phyloP scores from a whole-genome alignment of 92 coral and sea anemone species.

The Micromussa lordhowensis region DNA sequence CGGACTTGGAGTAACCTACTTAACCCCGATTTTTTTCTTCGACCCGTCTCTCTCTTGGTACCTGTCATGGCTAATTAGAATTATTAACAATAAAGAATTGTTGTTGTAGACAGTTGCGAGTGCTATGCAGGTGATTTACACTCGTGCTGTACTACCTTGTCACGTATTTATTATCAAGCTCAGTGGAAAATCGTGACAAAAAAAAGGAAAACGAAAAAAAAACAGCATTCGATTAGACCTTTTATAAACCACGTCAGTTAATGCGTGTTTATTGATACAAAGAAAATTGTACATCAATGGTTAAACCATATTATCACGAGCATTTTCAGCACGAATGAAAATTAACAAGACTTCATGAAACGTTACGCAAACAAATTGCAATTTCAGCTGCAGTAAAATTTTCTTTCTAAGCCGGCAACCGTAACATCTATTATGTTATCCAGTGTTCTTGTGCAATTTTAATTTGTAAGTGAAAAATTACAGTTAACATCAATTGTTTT shows the following conservation, averaged over 20 bases:
- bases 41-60: neutral
- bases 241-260: neutral
- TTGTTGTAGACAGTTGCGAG: neutral
- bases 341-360: neutral
- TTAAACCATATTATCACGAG: neutral
- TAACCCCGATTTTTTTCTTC: neutral
- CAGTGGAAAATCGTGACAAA: neutral
- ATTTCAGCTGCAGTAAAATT: neutral
- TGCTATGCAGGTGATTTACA: neutral
- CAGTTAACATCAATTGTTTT: neutral
- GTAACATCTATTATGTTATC: neutral
- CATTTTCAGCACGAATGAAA: neutral
- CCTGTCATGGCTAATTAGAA: no score
- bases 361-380: neutral
- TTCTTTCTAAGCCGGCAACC: neutral
- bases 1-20: neutral
- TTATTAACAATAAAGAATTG: neutral
- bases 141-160: neutral
- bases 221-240: neutral
- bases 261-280: neutral
- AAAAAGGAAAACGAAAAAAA: no score
- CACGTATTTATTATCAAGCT: neutral
- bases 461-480: neutral
- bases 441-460: neutral
- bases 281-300: neutral